A percentile compares a stretch with the other conserved stretches of the same genome.
Evolutionary conservation across 2,888 invertebrate species (phyloP).

Genomic region (Caenorhabditis sp.): DNA sequence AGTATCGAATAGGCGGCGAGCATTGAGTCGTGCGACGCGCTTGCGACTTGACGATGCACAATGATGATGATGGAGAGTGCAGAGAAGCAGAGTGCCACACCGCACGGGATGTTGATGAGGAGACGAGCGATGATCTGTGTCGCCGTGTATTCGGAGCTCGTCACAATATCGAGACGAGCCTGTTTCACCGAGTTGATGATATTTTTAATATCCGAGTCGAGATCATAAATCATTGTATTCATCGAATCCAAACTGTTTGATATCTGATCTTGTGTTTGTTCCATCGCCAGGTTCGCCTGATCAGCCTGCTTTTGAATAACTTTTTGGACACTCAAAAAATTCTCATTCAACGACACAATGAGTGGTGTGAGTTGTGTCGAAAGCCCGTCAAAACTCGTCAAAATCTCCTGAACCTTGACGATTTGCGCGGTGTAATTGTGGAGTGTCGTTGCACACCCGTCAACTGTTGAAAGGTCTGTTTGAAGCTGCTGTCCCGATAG

Average conservation of each 20-base stretch:
- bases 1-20: slow-evolving; percentile 4
- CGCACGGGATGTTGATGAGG: slow-evolving; percentile 26
- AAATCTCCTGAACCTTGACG: background rate
- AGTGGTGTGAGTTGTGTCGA: background rate
- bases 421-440: background rate
- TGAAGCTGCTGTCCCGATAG: too few relatives aligned
- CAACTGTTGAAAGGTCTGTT: too few relatives aligned
- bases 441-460: too few relatives aligned
- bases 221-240: slow-evolving; percentile 1
- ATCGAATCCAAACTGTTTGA: too few relatives aligned
- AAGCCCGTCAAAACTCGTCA: background rate
- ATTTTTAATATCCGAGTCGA: slow-evolving; percentile 22
- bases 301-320: too few relatives aligned
- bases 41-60: slow-evolving; percentile 19
- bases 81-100: slow-evolving; percentile 33
- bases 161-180: slow-evolving; percentile 17
- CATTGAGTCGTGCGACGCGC: slow-evolving; percentile 8
- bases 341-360: background rate
- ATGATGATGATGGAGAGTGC: slow-evolving; percentile 22
- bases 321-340: background rate
- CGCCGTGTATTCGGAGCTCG: slow-evolving; percentile 23
- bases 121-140: slow-evolving; percentile 25
- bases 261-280: too few relatives aligned
- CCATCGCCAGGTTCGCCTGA: too few relatives aligned
- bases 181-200: slow-evolving; percentile 22